These are phyloP conservation scores for Perodicticus potto DNA, from an alignment of 2,797 vertebrate genomes.

Conservation along the genomic window DNA sequence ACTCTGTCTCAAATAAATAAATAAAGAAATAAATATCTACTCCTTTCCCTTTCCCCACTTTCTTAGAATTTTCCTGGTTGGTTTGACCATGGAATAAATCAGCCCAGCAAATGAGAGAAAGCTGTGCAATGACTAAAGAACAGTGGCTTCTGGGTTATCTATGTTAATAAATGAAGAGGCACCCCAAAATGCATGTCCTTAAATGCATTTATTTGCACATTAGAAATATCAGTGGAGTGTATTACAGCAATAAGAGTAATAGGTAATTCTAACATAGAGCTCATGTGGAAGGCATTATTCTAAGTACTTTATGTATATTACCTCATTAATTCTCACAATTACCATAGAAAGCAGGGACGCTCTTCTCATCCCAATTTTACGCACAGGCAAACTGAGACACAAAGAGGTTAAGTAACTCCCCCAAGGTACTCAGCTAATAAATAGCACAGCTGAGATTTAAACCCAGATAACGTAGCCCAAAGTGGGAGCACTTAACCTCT, in stretches of 20 bases:
- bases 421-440: not conserved
- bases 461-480: not conserved
- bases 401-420: not conserved
- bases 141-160: not conserved
- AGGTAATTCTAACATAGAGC: not conserved
- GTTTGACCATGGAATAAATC: not conserved
- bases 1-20: no score
- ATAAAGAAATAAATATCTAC: no score
- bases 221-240: not conserved
- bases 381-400: not conserved
- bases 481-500: not conserved
- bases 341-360: not conserved
- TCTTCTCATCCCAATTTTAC: not conserved
- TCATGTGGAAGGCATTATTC: not conserved
- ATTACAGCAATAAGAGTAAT: not conserved
- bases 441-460: not conserved
- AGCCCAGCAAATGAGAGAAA: not conserved
- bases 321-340: not conserved
- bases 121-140: not conserved
- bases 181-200: not conserved
- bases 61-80: slow-evolving; percentile 1
- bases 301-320: not conserved
- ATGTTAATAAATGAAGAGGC: not conserved
- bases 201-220: not conserved
- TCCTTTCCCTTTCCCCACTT: not conserved